A percentile compares a stretch with the other conserved stretches of the same genome.
phyloP scores from a whole-genome alignment of 2,113 vertebrate species.

The Chionis minor region DNA sequence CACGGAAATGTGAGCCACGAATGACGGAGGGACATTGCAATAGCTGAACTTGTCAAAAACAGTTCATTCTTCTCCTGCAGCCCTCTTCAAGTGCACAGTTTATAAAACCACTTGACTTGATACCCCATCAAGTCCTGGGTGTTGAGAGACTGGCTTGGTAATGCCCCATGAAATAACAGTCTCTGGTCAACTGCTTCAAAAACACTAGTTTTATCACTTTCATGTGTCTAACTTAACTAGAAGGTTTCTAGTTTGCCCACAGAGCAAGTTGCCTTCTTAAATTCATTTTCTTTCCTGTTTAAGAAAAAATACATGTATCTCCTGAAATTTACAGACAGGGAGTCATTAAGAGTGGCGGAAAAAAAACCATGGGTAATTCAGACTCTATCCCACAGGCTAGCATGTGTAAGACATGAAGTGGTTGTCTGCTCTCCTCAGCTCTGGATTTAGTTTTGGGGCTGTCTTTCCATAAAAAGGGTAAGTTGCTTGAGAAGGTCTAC shows the following conservation, averaged over 20 bases:
- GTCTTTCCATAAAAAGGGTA: not conserved
- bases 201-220: not conserved
- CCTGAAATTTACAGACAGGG: not conserved
- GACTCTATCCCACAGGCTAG: not conserved
- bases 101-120: not conserved
- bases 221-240: not conserved
- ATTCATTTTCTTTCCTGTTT: not conserved
- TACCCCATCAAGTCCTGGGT: not conserved
- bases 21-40: not conserved
- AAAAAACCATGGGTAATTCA: not conserved
- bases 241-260: not conserved
- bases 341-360: not conserved
- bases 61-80: not conserved
- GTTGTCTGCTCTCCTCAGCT: not conserved
- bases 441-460: not conserved
- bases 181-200: not conserved
- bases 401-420: not conserved
- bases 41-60: not conserved
- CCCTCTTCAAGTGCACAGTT: not conserved
- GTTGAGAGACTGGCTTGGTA: not conserved
- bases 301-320: not conserved
- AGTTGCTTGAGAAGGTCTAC: not conserved
- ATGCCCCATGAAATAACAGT: not conserved
- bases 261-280: not conserved
- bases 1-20: not conserved